Conservation (phyloP, 1,140 invertebrate species). For the Nasonia giraulti region DNA sequence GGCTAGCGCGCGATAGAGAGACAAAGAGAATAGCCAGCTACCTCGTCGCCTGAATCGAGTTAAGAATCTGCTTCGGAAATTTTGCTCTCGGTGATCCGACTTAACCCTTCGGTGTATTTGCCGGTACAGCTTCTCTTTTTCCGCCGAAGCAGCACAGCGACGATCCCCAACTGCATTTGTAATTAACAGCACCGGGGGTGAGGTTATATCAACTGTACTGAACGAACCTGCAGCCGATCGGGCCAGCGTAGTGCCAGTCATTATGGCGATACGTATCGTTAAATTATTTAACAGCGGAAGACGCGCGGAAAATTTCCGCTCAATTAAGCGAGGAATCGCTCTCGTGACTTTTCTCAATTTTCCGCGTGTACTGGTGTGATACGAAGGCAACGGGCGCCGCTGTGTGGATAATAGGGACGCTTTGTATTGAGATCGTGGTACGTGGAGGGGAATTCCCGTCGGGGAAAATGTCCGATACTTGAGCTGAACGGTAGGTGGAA, state of each 20-base stretch:
- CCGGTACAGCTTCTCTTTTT: neutral
- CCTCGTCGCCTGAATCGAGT: neutral
- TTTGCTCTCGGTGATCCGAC: neutral
- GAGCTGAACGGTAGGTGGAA: neutral
- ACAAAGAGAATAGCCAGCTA: neutral
- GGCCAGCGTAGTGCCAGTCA: neutral
- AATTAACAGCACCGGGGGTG: slow-evolving; percentile 9
- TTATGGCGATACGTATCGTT: slow-evolving; percentile 11
- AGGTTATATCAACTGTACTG: neutral
- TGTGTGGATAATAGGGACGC: slow-evolving; percentile 1
- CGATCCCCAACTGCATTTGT: neutral
- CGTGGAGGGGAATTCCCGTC: neutral
- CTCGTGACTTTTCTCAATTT: slow-evolving; percentile 24
- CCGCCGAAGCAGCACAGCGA: neutral
- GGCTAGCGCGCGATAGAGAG: neutral
- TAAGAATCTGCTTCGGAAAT: neutral
- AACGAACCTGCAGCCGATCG: neutral
- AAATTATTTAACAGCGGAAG: slow-evolving; percentile 34
- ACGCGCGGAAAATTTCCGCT: slow-evolving; percentile 9
- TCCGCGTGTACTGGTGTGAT: neutral
- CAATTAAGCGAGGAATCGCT: slow-evolving; percentile 15
- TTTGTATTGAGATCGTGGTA: neutral
- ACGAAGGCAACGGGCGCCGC: neutral
- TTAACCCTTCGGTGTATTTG: neutral
- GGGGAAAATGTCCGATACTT: neutral